phyloP scores from a whole-genome alignment of 2,888 invertebrate species.

The Abrostola tripartita region DNA sequence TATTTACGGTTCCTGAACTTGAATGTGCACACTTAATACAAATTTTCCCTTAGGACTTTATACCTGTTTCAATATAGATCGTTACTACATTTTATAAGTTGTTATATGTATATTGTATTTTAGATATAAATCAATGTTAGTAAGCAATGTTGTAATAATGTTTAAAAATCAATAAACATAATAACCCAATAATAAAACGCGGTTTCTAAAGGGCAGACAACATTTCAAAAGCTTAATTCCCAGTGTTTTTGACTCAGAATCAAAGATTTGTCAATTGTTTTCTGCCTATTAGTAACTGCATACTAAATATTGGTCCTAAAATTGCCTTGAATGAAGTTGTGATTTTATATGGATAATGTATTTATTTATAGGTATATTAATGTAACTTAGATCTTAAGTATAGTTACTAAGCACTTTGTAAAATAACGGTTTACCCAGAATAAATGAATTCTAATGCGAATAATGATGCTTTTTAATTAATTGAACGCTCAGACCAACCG shows the following conservation, averaged over 20 bases:
- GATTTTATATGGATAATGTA: constrained; percentile 74
- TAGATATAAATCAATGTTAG: constrained; percentile 52
- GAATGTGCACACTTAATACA: constrained; percentile 48
- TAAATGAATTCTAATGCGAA: constrained; percentile 72
- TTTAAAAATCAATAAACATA: constrained; percentile 49
- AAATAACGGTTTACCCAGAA: constrained; percentile 74
- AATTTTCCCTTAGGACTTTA: constrained; percentile 37
- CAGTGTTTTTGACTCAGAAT: constrained; percentile 9
- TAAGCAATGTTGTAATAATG: constrained; percentile 46
- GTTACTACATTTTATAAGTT: constrained; percentile 63
- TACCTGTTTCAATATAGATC: constrained; percentile 46
- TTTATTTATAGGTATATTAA: constrained; percentile 72
- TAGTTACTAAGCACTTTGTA: constrained; percentile 70
- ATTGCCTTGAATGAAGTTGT: constrained; percentile 78
- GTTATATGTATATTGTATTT: constrained; percentile 58
- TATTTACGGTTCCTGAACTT: constrained; percentile 68
- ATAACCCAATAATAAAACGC: constrained; percentile 38
- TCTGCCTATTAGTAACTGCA: constrained; percentile 35
- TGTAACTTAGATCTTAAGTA: constrained; percentile 57
- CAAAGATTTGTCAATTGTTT: constrained; percentile 19
- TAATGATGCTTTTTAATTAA: constrained; percentile 44
- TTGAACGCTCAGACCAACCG: neutral
- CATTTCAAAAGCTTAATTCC: constrained; percentile 27
- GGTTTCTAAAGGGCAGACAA: constrained; percentile 33
- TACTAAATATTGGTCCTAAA: constrained; percentile 46